Base-by-base conservation (phyloP, 2,113 vertebrate species). In the Meleagris gallopavo region DNA sequence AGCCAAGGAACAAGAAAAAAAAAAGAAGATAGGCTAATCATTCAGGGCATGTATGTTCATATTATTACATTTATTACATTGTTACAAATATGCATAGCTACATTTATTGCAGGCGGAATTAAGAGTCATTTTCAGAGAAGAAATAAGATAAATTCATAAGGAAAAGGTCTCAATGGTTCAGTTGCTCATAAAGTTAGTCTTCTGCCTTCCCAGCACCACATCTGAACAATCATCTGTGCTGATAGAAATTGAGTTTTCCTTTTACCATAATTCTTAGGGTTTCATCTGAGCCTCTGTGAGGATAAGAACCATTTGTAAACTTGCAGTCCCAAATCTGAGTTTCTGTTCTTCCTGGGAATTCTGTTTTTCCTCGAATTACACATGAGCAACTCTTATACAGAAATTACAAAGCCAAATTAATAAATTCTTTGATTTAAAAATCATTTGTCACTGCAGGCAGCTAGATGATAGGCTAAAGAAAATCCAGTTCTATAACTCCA, bases 371-470 rank as follows among this genome's bases (percentile, higher is more conserved):
- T 73, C 25, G 29, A 6, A 82, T 76, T 58, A 70, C 71, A 70
- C 71, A 72, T 48, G 6, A 54, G 19, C 76, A 87, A 25, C 8
- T 70, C 60, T 79, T 66, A 60, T 46, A 71, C 66, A 34, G 41
- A 74, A 86, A 86, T 83, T 77, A 24, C 19, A 90, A 85, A 89
- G 21, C 30, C 34, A 86, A 89, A 80, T 77, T 77, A 81, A 16
- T 80, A 77, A 88, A 21, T 74, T 2, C 2, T 74, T 6, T 77
- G n/a, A 60, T 82, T 79, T 79, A 73, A 9, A 70, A 93, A 66
- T 87, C 4, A 88, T 85, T 95, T 86, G 10, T 83, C 72, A 43
- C 54, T 86, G 11, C 72, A 55, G 87, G 83, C 60, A 71, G 74
- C 32, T 83, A 60, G 32, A 83, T n/a, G 32, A 83, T 36, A 2